Conservation (phyloP, 2,113 vertebrate genomes). For the Atrichornis clamosus region DNA sequence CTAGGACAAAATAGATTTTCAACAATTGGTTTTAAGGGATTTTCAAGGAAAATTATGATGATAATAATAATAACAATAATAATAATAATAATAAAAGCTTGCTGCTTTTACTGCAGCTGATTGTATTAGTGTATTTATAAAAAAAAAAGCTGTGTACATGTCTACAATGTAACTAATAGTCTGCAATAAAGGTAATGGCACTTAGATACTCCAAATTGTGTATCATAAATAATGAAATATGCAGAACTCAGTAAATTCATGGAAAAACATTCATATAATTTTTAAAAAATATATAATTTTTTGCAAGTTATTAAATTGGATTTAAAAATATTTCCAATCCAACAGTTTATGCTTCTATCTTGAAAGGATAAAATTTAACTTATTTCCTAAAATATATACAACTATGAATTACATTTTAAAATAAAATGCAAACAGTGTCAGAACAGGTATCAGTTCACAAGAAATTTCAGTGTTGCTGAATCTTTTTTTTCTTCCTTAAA, state of each 20-base stretch:
- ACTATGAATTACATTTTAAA: not conserved
- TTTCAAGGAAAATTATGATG: not conserved
- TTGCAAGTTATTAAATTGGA: not conserved
- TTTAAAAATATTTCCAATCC: not conserved
- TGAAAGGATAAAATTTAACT: not conserved
- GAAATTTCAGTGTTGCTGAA: not conserved
- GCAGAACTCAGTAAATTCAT: not conserved
- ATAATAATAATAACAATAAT: rapidly evolving
- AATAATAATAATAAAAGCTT: not conserved
- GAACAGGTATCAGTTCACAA: not conserved
- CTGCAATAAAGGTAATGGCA: not conserved
- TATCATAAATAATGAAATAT: not conserved
- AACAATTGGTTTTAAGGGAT: not conserved
- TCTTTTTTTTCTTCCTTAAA: not conserved
- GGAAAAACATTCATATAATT: not conserved
- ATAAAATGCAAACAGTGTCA: not conserved
- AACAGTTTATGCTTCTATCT: not conserved
- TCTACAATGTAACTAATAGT: not conserved
- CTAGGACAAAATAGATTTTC: not conserved
- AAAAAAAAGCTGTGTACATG: not conserved
- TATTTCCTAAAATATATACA: not conserved
- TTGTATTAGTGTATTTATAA: not conserved
- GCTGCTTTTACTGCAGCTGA: not conserved
- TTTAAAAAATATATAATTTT: not conserved
- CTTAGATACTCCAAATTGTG: not conserved